Evolutionary conservation across 1,140 invertebrate genomes (phyloP), one percentile per base, ranked within the genome.

Genomic region (Linepithema humile): DNA sequence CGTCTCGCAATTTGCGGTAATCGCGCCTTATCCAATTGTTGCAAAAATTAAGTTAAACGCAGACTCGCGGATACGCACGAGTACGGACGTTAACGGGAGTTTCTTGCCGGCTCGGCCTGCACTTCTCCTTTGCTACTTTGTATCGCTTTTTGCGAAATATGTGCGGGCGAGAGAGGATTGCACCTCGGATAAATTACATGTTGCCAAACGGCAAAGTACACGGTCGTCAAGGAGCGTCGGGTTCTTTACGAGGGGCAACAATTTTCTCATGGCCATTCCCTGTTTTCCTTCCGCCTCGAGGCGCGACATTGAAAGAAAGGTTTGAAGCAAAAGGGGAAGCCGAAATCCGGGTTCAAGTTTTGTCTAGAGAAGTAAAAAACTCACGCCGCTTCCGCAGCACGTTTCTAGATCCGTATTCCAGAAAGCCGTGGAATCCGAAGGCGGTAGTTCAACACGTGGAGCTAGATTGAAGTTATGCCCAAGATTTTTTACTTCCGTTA

Each of bases 21-120:
- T 67, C 45, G 53, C n/a, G 75, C 12, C 32, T 78, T 78, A 69
- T 78, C 53, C 75, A 53, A 78, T 78, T 78, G 75, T 78, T 69
- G 45, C 45, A 78, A 40, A 40, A 69, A 69, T 78, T 67, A 78
- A 32, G 32, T 77, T 77, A 53, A 67, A 78, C 17, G 17, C 35
- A 26, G 20, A 26, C 45, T 29, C 45, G 23, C 38, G 43, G 67
- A 65, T 77, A 53, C 17, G 45, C 2, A n/a, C 20, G 38, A 29
- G 10, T 45, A 43, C 57, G 12, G 20, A 40, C 3, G 43, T 53
- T 78, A 78, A 78, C 62, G 62, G 75, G 48, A 67, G 0, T 55
- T 78, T 53, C 45, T 77, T 29, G 12, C 6, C 20, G 43, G 20
- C 29, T 78, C 40, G 6, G 29, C 23, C 53, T 32, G 35, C 35